Evolutionary conservation across 37 sponge, comb jelly and placozoan species (phyloP).

Genomic region (Aplysina aerophoba): DNA sequence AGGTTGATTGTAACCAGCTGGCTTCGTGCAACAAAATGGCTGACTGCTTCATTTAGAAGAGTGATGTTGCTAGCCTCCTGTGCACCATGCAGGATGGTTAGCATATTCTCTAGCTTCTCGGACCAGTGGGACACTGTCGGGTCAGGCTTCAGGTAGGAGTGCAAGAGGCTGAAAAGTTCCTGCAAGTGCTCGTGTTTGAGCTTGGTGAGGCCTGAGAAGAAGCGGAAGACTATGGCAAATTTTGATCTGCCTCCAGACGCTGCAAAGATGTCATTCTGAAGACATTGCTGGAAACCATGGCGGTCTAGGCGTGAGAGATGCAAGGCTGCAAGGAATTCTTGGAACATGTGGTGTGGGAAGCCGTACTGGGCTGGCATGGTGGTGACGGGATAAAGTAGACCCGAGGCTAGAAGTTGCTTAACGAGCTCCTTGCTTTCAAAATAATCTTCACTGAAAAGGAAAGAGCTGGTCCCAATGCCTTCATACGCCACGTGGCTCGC

Average conservation of each 20-base stretch:
- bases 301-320: neutral
- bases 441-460: neutral
- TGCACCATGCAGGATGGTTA: slow-evolving; percentile 21
- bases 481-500: neutral
- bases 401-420: neutral
- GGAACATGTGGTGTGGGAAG: slow-evolving; percentile 12
- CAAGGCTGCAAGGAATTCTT: slow-evolving; percentile 21
- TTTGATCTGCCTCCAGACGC: neutral
- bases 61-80: neutral
- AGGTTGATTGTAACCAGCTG: neutral
- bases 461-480: neutral
- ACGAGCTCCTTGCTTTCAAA: neutral
- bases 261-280: neutral
- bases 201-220: slow-evolving; percentile 37
- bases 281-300: neutral
- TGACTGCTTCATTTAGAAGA: neutral
- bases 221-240: slow-evolving; percentile 26
- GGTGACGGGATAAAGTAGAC: neutral
- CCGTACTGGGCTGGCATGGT: neutral
- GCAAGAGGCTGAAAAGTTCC: neutral
- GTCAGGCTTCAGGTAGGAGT: neutral
- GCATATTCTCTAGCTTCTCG: neutral
- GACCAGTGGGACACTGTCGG: neutral
- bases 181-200: neutral
- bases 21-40: neutral